Evolutionary conservation across 2,113 vertebrate genomes (phyloP).

Genomic region (Tragelaphus imberbis): DNA sequence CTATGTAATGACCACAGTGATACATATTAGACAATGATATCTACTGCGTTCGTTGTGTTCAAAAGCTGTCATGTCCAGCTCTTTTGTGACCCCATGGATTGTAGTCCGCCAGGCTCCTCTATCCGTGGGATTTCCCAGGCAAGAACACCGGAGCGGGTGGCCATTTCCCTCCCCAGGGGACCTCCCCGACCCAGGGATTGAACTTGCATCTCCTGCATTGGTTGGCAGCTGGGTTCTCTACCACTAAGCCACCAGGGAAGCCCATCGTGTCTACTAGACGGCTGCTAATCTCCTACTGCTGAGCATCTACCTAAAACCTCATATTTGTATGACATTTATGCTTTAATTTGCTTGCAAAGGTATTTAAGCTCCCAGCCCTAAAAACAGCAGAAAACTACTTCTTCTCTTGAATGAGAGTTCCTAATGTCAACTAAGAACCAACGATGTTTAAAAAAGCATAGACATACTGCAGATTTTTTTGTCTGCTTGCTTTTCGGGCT

Average conservation of each 20-base stretch:
- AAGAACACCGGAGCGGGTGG: not conserved
- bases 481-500: not conserved
- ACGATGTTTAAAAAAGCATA: not conserved
- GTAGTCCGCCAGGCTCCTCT: not conserved
- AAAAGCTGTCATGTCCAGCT: not conserved
- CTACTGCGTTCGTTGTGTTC: not conserved
- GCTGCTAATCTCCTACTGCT: not conserved
- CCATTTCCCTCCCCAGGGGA: not conserved
- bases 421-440: not conserved
- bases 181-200: not conserved
- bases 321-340: not conserved
- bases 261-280: not conserved
- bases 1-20: not conserved
- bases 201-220: not conserved
- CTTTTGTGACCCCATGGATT: not conserved
- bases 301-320: not conserved
- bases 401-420: not conserved
- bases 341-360: not conserved
- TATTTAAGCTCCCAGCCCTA: not conserved
- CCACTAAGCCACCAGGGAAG: not conserved
- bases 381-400: not conserved
- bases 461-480: not conserved
- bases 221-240: not conserved
- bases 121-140: not conserved
- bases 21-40: not conserved